Percentiles rank a stretch among this genome's conserved stretches.
Conservation (phyloP, 2,888 invertebrate species). For the Pristionchus arcanus region DNA sequence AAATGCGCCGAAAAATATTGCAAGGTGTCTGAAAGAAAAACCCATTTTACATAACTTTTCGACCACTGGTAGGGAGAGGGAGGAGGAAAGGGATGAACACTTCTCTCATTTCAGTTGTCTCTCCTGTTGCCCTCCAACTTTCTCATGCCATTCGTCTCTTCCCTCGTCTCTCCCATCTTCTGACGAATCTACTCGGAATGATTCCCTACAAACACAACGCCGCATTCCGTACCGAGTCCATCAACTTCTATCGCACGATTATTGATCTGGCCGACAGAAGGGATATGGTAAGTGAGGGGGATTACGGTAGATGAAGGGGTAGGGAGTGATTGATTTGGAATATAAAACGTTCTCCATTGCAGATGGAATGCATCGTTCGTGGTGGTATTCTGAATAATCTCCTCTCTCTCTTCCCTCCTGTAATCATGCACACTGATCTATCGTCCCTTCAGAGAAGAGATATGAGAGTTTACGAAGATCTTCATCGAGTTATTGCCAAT, state of each 20-base stretch:
- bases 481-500: not conserved
- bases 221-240: not conserved
- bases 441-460: not conserved
- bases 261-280: not conserved
- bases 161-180: slow-evolving; percentile 44
- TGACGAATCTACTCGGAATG: slow-evolving; percentile 17
- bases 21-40: too few relatives aligned
- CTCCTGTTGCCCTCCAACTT: not conserved
- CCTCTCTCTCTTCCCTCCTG: not conserved
- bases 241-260: slow-evolving; percentile 37
- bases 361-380: not conserved
- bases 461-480: not conserved
- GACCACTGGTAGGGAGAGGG: too few relatives aligned
- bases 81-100: not conserved
- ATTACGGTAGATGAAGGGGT: not conserved
- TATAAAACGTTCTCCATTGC: not conserved
- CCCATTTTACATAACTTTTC: too few relatives aligned
- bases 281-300: not conserved
- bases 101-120: not conserved
- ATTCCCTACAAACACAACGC: slow-evolving; percentile 35
- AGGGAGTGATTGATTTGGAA: too few relatives aligned
- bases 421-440: not conserved
- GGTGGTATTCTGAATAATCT: slow-evolving; percentile 38
- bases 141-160: not conserved
- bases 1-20: too few relatives aligned